These are phyloP conservation scores for Thermophis baileyi DNA, from an alignment of 2,113 vertebrate genomes.

Conservation along the genomic window DNA sequence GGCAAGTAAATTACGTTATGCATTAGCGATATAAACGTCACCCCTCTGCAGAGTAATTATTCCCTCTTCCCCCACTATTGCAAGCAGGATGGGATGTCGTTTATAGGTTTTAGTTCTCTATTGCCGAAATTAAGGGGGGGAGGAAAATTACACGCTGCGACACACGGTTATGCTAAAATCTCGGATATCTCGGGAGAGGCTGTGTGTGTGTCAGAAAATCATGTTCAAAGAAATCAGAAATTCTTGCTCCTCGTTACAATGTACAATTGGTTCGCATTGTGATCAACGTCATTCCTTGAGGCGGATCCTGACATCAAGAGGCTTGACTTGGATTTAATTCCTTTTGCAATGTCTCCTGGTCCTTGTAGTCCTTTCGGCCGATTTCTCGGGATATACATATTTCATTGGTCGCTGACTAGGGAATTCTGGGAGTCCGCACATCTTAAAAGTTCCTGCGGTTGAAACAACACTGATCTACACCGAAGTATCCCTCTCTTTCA, in stretches of 20 bases:
- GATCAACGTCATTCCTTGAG: neutral
- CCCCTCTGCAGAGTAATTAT: neutral
- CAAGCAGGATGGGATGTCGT: neutral
- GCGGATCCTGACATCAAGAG: neutral
- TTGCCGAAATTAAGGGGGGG: neutral
- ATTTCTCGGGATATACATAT: neutral
- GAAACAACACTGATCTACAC: neutral
- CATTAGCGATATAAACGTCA: neutral
- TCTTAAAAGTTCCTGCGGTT: neutral
- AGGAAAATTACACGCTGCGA: neutral
- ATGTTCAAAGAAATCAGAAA: neutral
- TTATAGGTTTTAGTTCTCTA: neutral
- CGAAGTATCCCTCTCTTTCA: neutral
- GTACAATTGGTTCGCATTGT: neutral
- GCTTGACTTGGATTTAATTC: neutral
- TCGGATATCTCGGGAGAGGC: rapidly evolving
- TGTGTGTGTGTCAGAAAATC: too few species aligned
- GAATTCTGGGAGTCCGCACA: neutral
- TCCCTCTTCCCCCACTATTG: neutral
- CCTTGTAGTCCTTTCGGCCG: neutral
- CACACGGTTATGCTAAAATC: neutral
- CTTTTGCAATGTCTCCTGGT: neutral
- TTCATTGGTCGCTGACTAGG: neutral
- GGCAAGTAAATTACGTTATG: neutral
- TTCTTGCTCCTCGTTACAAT: neutral